These are phyloP conservation scores for Furcula furcula DNA, from an alignment of 2,888 invertebrate species.

Conservation along the genomic window DNA sequence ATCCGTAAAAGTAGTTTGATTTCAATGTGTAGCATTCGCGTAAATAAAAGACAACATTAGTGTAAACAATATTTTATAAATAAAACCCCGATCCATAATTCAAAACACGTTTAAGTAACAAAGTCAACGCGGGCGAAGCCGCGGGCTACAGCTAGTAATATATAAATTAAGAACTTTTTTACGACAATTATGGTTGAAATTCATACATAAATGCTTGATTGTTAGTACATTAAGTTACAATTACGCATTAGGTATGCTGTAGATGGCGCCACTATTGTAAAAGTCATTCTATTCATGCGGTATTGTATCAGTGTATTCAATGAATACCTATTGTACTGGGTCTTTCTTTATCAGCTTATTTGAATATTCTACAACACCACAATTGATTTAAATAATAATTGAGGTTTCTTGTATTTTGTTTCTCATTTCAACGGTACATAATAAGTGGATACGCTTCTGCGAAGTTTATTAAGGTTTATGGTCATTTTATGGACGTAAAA, in stretches of 20 bases:
- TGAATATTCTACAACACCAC: conserved; percentile 25
- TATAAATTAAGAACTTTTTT: too few species aligned
- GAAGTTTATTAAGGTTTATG: not conserved
- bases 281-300: conserved; percentile 28
- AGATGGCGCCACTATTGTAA: conserved; percentile 20
- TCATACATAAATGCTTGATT: too few species aligned
- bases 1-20: too few species aligned
- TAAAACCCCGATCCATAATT: too few species aligned
- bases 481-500: not conserved
- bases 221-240: not conserved
- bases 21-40: too few species aligned
- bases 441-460: conserved; percentile 25
- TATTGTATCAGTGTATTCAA: too few species aligned
- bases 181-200: too few species aligned
- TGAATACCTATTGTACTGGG: conserved; percentile 22
- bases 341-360: conserved; percentile 21
- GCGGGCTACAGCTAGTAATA: too few species aligned
- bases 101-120: too few species aligned
- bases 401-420: conserved; percentile 27
- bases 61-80: too few species aligned
- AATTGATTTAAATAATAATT: conserved; percentile 25
- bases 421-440: conserved; percentile 24
- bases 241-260: conserved; percentile 13
- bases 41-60: too few species aligned
- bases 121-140: too few species aligned